These are phyloP conservation scores for Limnephilus marmoratus DNA, from an alignment of 2,888 invertebrate genomes.

Conservation along the genomic window DNA sequence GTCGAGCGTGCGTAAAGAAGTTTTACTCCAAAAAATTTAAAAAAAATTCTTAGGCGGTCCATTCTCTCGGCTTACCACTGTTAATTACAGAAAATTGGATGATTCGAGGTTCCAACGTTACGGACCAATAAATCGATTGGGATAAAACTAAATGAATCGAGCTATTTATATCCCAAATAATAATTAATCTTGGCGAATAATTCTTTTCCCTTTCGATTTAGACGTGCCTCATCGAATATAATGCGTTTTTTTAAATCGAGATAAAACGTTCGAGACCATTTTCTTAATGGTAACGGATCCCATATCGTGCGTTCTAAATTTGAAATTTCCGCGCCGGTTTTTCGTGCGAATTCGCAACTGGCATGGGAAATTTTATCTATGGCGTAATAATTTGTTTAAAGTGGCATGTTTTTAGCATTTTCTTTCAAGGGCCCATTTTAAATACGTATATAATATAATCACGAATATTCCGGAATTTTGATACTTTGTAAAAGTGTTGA, in stretches of 20 bases:
- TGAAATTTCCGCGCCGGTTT: background rate
- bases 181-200: background rate
- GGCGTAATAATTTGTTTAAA: background rate
- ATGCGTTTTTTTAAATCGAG: background rate
- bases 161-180: background rate
- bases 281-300: background rate
- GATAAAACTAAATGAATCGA: background rate
- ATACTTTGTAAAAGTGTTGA: too few species aligned
- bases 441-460: too few species aligned
- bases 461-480: too few species aligned
- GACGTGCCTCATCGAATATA: background rate
- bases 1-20: too few species aligned
- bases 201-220: background rate
- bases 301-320: constrained; percentile 2
- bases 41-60: too few species aligned
- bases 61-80: too few species aligned
- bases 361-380: background rate
- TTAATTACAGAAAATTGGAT: background rate
- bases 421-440: background rate
- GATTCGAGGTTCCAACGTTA: background rate
- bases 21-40: too few species aligned
- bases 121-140: background rate
- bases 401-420: background rate
- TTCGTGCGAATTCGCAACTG: background rate
- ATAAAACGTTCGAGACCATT: background rate